phyloP scores from a whole-genome alignment of 2,797 vertebrate species.

The Sebastes aleutianus region DNA sequence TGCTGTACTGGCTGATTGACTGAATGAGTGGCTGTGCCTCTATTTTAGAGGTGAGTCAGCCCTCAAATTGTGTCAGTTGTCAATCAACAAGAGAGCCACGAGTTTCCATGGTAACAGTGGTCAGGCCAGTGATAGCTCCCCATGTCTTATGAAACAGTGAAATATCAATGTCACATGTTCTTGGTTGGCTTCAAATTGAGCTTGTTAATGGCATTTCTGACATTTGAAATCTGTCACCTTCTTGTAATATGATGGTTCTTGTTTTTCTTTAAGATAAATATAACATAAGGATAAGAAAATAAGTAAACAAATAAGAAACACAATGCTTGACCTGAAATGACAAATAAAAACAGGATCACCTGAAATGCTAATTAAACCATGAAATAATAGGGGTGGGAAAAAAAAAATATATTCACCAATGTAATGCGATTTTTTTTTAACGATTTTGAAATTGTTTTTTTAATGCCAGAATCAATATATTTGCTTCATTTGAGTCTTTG shows the following conservation, averaged over 20 bases:
- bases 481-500: too few relatives aligned
- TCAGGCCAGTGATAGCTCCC: constrained; percentile 51
- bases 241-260: not conserved
- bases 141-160: constrained; percentile 48
- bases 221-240: not conserved
- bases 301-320: not conserved
- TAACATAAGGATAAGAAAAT: not conserved
- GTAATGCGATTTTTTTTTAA: too few relatives aligned
- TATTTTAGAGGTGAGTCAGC: constrained; percentile 61
- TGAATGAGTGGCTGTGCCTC: constrained; percentile 24
- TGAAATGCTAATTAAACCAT: not conserved
- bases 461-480: too few relatives aligned
- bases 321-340: not conserved
- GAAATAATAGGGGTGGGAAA: too few relatives aligned
- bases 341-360: not conserved
- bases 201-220: not conserved
- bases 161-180: constrained; percentile 25
- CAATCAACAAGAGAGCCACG: constrained; percentile 59
- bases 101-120: constrained; percentile 76
- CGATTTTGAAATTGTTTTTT: too few relatives aligned
- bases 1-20: not conserved
- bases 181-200: not conserved
- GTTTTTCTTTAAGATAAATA: not conserved
- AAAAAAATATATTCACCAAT: too few relatives aligned
- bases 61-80: constrained; percentile 67